These are phyloP conservation scores for Epizoanthus fatuus DNA, from an alignment of 92 coral and sea anemone genomes.

Conservation along the genomic window DNA sequence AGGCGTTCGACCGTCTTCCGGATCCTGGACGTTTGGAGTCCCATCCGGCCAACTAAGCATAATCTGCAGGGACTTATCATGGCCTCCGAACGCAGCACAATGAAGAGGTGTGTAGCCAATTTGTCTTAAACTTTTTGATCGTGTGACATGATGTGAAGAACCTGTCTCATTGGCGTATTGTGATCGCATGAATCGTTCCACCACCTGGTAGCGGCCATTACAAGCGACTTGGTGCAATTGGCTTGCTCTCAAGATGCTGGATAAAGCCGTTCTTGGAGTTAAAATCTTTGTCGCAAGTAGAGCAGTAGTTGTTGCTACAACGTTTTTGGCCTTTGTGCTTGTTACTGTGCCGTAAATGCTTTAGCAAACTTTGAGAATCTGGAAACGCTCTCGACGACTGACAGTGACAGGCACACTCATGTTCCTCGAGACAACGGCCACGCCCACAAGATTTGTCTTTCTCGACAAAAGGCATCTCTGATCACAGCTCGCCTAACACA, in stretches of 20 bases:
- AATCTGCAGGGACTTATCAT: slow-evolving; percentile 64
- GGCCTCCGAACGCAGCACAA: slow-evolving; percentile 85
- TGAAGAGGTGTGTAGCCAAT: slow-evolving; percentile 83
- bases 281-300: slow-evolving; percentile 43
- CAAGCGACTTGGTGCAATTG: slow-evolving; percentile 79
- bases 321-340: slow-evolving; percentile 1
- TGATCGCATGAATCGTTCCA: slow-evolving; percentile 47
- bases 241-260: slow-evolving; percentile 66
- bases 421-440: slow-evolving; percentile 50
- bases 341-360: slow-evolving; percentile 41
- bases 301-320: slow-evolving; percentile 38
- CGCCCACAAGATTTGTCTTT: slow-evolving; percentile 52
- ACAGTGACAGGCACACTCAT: slow-evolving; percentile 55
- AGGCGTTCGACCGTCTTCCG: slow-evolving; percentile 71
- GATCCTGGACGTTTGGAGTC: slow-evolving; percentile 69
- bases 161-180: slow-evolving; percentile 65
- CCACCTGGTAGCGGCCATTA: slow-evolving; percentile 60
- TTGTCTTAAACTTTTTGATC: slow-evolving; percentile 33
- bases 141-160: slow-evolving; percentile 53
- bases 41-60: slow-evolving; percentile 85
- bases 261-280: slow-evolving; percentile 44
- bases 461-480: slow-evolving; percentile 71
- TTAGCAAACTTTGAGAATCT: slow-evolving; percentile 25
- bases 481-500: too few species aligned
- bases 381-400: slow-evolving; percentile 42